phyloP scores from a whole-genome alignment of 2,113 vertebrate species.

The Pteruthius melanotis region DNA sequence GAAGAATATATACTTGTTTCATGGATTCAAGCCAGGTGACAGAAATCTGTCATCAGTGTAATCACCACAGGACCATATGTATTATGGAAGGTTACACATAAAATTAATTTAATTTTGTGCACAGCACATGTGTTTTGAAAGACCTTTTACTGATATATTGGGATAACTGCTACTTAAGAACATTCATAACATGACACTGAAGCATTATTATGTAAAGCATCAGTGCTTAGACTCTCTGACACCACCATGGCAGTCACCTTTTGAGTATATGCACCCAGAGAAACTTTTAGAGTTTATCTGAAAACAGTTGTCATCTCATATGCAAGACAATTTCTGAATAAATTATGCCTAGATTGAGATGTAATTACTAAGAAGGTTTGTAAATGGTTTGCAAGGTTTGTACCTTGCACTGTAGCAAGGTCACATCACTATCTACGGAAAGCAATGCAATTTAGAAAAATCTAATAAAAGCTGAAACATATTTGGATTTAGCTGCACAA shows the following conservation, averaged over 20 bases:
- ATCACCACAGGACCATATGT: neutral
- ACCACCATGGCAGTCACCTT: neutral
- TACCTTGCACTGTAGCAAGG: neutral
- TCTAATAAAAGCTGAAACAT: neutral
- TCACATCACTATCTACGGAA: neutral
- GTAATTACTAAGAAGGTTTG: neutral
- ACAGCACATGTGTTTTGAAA: neutral
- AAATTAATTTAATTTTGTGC: neutral
- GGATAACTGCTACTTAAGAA: neutral
- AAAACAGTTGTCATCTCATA: neutral
- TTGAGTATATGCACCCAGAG: neutral
- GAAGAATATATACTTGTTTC: neutral
- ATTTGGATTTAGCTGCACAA: neutral
- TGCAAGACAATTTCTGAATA: neutral
- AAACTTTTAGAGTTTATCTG: neutral
- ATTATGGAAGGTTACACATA: neutral
- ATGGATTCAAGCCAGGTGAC: neutral
- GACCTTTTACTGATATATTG: neutral
- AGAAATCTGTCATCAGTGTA: neutral
- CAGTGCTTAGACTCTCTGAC: neutral
- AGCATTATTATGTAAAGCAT: neutral
- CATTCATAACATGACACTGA: neutral
- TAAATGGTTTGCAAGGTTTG: too few relatives aligned
- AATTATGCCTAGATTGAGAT: neutral
- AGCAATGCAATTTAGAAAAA: neutral